Base-by-base conservation (phyloP, 2,888 invertebrate species). In the Ectemnius continuus region DNA sequence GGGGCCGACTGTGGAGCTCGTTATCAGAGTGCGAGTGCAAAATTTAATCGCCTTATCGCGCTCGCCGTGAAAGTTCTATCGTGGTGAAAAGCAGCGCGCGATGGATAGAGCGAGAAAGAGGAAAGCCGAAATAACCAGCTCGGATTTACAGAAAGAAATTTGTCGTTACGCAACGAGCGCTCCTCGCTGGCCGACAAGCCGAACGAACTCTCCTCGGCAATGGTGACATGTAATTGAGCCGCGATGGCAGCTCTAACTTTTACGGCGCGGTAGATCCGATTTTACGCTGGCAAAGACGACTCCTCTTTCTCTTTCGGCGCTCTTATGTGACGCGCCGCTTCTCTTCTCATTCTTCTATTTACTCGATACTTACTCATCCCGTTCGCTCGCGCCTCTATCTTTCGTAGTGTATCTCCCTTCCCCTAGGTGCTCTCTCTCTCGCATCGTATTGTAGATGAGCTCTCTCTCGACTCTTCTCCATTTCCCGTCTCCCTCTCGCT, bases 261-360 rank as follows among this genome's bases (percentile, higher is more conserved):
- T 16, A 14, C 52, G 23, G 23, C 23, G 5, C 52, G 52, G 11
- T 4, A 14, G 52, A 52, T 52, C 52, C 52, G 16, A 52, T 52
- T 52, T 52, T 47, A n/a, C 23, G 23, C 3, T 23, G 23, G 23
- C 23, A 23, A 23, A 23, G 23, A 16, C 52, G 23, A 16, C 52
- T 52, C 52, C 1, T 52, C 52, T 52, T 52, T 52, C 52, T 52
- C 16, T 52, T 52, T 23, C 2, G 2, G 23, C 23, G 23, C 4
- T 14, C 62, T 77, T 67, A 73, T 71, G 72, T 72, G 75, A 76
- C 75, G 62, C 60, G 61, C 66, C 52, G 59, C 69, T 16, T 68
- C 67, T 78, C 60, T 72, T 73, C 62, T 73, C 68, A 69, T 72
- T 70, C 71, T 67, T 80, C 70, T 80, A 74, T 81, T 78, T 78